Base-by-base conservation (phyloP, 2,113 vertebrate species). In the Pseudolaguvia tuberculata region DNA sequence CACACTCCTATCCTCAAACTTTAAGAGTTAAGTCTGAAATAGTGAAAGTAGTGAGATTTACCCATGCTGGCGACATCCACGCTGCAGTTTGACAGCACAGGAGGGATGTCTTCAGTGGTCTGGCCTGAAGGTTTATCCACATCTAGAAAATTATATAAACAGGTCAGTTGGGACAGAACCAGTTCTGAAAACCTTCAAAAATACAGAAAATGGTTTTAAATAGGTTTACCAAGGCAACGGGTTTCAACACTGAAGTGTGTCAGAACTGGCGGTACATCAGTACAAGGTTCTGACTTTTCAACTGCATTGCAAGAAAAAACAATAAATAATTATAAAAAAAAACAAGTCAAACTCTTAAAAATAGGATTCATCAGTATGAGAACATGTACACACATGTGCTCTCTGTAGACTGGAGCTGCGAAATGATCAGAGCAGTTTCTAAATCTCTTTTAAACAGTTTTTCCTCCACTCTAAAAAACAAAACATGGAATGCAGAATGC, bases 401-500 rank as follows among this genome's bases (percentile, higher is more conserved):
- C 10, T 70, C 75, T 25, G 67, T 3, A 5, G 76, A 45, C 48
- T 86, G 82, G 56, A 85, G 61, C 70, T 89, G 39, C 0, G 95
- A 97, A 8, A 97, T 86, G 0, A 91, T 89, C 39, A 99, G 88
- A 31, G 96, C 95, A 11, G 93, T 90, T 83, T 98, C 92, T 48
- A 98, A 82, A 84, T 94, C 91, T 87, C 94, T 89, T 20, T 89
- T 86, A 82, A 87, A 88, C 59, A 94, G 70, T 84, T 89, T 95
- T 67, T 93, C 91, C 83, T 93, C 92, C 77, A 88, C 61, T 83
- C 96, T 99, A 39, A 50, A 80, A 85, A 67, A 77, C 58, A 35
- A 35, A 2, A 70, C 7, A 45, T 10, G 14, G 11, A 12, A 35
- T 23, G 7, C 25, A n/a, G 1, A 35, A 47, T 57, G 10, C n/a